phyloP scores from a whole-genome alignment of 2,113 vertebrate species.

The Willisornis vidua region DNA sequence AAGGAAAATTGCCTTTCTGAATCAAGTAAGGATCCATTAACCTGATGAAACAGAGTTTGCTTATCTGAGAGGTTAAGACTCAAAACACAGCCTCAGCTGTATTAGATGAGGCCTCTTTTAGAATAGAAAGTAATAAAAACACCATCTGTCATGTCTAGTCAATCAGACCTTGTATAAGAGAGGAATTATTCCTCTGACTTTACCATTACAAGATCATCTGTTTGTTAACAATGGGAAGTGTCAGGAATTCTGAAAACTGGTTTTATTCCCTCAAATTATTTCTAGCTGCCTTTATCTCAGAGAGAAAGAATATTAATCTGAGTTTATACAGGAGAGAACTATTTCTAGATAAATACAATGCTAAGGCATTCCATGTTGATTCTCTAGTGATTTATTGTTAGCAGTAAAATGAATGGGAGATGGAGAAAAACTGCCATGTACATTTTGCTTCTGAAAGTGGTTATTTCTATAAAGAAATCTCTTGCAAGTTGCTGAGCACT shows the following conservation, averaged over 20 bases:
- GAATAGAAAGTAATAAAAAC: constrained; percentile 57
- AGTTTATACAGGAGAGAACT: constrained; percentile 3
- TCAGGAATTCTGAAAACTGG: constrained; percentile 35
- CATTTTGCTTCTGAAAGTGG: background rate
- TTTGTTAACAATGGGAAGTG: constrained; percentile 60
- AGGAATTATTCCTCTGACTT: constrained; percentile 52
- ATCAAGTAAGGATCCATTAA: constrained; percentile 64
- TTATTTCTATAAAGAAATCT: constrained; percentile 20
- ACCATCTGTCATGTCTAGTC: constrained; percentile 58
- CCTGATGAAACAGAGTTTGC: constrained; percentile 51
- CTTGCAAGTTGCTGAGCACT: background rate
- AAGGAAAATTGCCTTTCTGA: constrained; percentile 60
- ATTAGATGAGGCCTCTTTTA: constrained; percentile 42
- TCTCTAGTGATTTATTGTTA: constrained; percentile 21
- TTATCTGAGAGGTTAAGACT: constrained; percentile 53
- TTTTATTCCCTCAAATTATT: constrained; percentile 52
- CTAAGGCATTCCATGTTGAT: background rate
- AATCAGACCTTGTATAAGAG: constrained; percentile 34
- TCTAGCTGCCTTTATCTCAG: constrained; percentile 32
- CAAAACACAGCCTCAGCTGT: constrained; percentile 21
- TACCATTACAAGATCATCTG: background rate
- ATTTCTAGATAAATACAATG: background rate
- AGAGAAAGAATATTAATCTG: constrained; percentile 46
- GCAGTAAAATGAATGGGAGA: constrained; percentile 9
- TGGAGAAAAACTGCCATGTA: background rate